A percentile compares a stretch with the other conserved stretches of the same genome.
Evolutionary conservation across 2,797 vertebrate species (phyloP).

Genomic region (Xenentodon cancila): DNA sequence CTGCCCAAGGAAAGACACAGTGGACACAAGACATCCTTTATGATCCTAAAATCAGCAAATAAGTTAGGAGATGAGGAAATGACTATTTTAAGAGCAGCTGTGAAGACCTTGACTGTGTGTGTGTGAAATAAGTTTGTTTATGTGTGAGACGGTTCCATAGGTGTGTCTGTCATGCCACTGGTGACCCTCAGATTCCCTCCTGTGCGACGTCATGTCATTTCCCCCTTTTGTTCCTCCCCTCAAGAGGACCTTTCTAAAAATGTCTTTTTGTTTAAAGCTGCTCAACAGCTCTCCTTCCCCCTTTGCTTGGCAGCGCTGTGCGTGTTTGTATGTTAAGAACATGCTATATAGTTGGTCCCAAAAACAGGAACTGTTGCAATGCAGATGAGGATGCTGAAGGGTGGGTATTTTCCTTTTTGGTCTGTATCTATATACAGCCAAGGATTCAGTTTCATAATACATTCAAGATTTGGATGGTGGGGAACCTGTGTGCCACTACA

Average conservation of each 20-base stretch:
- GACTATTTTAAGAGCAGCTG: conserved; percentile 58
- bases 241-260: conserved; percentile 89
- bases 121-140: conserved; percentile 48
- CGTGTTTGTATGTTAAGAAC: conserved; percentile 59
- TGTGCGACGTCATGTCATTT: conserved; percentile 85
- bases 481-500: conserved; percentile 23
- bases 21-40: conserved; percentile 62
- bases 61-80: conserved; percentile 49
- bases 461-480: conserved; percentile 31
- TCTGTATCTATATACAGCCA: conserved; percentile 64
- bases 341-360: conserved; percentile 67
- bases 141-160: conserved; percentile 70
- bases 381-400: conserved; percentile 80
- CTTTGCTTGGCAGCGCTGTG: conserved; percentile 53
- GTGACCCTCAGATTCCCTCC: conserved; percentile 80
- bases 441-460: conserved; percentile 72
- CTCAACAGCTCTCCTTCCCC: conserved; percentile 85
- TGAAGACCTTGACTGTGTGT: conserved; percentile 55
- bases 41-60: conserved; percentile 60
- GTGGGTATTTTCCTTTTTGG: conserved; percentile 69
- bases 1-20: conserved; percentile 28
- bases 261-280: conserved; percentile 90
- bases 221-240: conserved; percentile 88
- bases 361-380: conserved; percentile 82
- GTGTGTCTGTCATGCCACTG: conserved; percentile 81